Percentiles rank a stretch among this genome's conserved stretches.
Conservation (phyloP, 2,888 invertebrate species). For the Heliconius ethilla region DNA sequence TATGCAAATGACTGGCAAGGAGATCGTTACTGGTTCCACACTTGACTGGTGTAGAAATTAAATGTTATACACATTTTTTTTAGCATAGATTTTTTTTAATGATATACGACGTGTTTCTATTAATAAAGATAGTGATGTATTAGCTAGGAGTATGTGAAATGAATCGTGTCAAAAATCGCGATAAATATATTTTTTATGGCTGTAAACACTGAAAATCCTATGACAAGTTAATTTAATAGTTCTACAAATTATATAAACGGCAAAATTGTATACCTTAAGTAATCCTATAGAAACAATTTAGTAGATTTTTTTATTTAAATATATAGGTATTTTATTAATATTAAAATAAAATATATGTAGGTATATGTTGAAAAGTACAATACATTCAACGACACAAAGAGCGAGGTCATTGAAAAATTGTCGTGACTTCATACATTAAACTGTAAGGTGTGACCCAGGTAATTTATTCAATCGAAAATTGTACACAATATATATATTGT, state of each 20-base stretch:
- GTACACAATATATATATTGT: neutral
- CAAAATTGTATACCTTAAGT: neutral
- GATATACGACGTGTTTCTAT: neutral
- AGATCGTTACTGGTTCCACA: conserved; percentile 37
- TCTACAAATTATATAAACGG: too few species aligned
- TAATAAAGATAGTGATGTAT: neutral
- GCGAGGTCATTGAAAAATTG: conserved; percentile 10
- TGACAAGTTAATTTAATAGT: too few species aligned
- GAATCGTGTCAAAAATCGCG: too few species aligned
- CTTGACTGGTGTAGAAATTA: conserved; percentile 34
- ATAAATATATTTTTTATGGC: too few species aligned
- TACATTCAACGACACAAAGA: conserved; percentile 4
- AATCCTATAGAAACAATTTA: too few species aligned
- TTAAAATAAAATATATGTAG: too few species aligned
- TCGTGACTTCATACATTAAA: conserved; percentile 8
- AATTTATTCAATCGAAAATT: neutral
- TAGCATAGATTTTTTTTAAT: conserved; percentile 16
- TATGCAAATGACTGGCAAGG: conserved; percentile 63
- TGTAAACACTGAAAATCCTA: too few species aligned
- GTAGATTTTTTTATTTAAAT: too few species aligned
- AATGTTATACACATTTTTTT: conserved; percentile 6
- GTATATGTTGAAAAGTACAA: neutral
- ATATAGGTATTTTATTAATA: neutral
- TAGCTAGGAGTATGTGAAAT: too few species aligned
- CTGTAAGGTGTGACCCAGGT: conserved; percentile 1